Evolutionary conservation across 2,888 invertebrate species (phyloP).

Genomic region (Callimorpha dominula): DNA sequence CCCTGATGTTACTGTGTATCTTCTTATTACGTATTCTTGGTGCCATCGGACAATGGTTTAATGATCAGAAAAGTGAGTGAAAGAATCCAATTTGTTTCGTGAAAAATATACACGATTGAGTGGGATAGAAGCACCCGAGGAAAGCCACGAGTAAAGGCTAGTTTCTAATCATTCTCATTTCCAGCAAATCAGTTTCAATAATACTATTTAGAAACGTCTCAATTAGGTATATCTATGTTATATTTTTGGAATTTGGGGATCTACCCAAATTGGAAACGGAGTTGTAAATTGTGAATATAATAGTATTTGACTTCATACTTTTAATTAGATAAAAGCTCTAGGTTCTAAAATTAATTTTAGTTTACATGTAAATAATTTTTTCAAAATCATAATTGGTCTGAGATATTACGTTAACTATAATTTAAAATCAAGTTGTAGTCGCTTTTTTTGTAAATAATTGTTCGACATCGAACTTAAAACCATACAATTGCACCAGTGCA

Average conservation of each 20-base stretch:
- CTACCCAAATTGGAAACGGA: not conserved
- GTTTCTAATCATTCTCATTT: not conserved
- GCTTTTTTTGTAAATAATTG: not conserved
- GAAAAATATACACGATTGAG: not conserved
- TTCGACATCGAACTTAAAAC: too few species aligned
- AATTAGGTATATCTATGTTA: too few species aligned
- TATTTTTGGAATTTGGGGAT: not conserved
- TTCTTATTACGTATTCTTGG: too few species aligned
- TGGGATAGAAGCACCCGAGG: not conserved
- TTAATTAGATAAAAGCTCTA: not conserved
- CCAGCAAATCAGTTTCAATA: not conserved
- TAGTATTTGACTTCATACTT: not conserved
- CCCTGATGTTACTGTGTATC: not conserved
- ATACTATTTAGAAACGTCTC: not conserved
- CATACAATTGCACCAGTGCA: too few species aligned
- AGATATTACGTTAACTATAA: too few species aligned
- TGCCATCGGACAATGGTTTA: not conserved
- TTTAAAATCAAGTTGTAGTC: not conserved
- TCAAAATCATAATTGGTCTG: too few species aligned
- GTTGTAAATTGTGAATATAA: not conserved
- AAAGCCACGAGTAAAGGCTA: too few species aligned
- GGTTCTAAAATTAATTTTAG: not conserved
- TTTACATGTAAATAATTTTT: too few species aligned
- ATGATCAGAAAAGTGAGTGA: not conserved
- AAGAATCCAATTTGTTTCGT: not conserved